A percentile compares a stretch with the other conserved stretches of the same genome.
Conservation (phyloP, 2,888 invertebrate species). For the Imbricaverruca yamaguchii region DNA sequence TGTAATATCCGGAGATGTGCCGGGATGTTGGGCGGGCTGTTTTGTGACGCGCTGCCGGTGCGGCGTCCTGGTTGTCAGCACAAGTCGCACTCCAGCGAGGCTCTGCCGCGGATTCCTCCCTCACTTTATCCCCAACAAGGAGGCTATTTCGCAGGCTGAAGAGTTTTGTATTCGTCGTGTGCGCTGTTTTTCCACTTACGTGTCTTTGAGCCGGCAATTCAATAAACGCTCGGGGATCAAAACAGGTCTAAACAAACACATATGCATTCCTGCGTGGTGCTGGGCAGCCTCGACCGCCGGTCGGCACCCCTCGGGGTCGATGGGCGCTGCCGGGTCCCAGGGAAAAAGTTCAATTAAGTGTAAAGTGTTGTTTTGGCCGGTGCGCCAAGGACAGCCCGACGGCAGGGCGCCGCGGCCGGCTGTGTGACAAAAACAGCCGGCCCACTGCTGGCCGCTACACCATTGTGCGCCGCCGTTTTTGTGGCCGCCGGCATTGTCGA, state of each 20-base stretch:
- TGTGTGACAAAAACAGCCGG: background rate
- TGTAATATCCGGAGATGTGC: too few relatives aligned
- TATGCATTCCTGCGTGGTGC: background rate
- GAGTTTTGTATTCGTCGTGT: background rate
- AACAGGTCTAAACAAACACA: slow-evolving; percentile 16
- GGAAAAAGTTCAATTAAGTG: slow-evolving; percentile 17
- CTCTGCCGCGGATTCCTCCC: too few relatives aligned
- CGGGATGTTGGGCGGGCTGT: too few relatives aligned
- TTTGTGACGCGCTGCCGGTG: too few relatives aligned
- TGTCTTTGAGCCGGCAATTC: background rate
- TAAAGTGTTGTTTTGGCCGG: slow-evolving; percentile 5
- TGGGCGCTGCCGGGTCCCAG: background rate
- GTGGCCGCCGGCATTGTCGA: background rate
- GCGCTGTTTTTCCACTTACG: slow-evolving; percentile 7
- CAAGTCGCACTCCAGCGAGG: too few relatives aligned
- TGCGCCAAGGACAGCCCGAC: background rate
- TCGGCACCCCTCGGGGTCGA: background rate
- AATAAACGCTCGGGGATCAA: background rate
- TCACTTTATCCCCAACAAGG: too few relatives aligned
- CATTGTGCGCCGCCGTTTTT: too few relatives aligned
- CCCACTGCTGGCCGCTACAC: background rate
- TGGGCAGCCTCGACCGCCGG: background rate
- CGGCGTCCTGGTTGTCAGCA: too few relatives aligned
- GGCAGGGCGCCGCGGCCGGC: background rate
- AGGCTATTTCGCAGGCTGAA: too few relatives aligned